Evolutionary conservation across 2,797 vertebrate genomes (phyloP).

Genomic region (Microcaecilia unicolor): DNA sequence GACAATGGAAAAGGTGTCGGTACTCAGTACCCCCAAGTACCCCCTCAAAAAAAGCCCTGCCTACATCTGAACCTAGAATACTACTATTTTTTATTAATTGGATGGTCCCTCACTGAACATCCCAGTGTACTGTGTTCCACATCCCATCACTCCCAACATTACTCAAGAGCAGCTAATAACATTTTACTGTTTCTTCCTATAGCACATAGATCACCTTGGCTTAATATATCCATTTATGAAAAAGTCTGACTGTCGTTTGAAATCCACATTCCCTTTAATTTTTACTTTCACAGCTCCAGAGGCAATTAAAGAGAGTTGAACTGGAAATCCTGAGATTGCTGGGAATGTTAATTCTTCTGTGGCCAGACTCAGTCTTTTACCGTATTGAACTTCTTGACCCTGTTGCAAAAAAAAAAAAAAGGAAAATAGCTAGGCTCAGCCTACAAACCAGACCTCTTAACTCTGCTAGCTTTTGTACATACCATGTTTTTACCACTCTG

Average conservation of each 20-base stretch:
- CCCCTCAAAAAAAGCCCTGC: too few relatives aligned
- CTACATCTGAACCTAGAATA: too few relatives aligned
- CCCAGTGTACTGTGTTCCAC: too few relatives aligned
- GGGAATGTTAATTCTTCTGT: conserved; percentile 66
- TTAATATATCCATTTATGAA: conserved; percentile 70
- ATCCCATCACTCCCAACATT: too few relatives aligned
- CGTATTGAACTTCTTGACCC: conserved; percentile 75
- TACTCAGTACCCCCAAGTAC: too few relatives aligned
- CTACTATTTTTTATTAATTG: too few relatives aligned
- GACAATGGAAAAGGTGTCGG: too few relatives aligned
- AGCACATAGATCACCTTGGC: conserved; percentile 70
- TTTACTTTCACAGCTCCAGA: conserved; percentile 58
- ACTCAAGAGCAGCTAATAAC: too few relatives aligned
- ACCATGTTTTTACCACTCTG: too few relatives aligned
- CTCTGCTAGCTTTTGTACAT: not conserved
- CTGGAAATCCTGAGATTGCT: conserved; percentile 68
- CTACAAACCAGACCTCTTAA: not conserved
- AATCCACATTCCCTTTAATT: conserved; percentile 59
- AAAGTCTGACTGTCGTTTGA: conserved; percentile 64
- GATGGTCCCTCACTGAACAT: too few relatives aligned
- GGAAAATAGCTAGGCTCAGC: too few relatives aligned
- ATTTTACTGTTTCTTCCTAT: too few relatives aligned
- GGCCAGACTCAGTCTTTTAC: conserved; percentile 56
- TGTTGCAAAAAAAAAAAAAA: conserved; percentile 33
- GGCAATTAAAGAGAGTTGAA: conserved; percentile 64